Conservation (phyloP, 2,797 vertebrate species). For the Argyrosomus regius region DNA sequence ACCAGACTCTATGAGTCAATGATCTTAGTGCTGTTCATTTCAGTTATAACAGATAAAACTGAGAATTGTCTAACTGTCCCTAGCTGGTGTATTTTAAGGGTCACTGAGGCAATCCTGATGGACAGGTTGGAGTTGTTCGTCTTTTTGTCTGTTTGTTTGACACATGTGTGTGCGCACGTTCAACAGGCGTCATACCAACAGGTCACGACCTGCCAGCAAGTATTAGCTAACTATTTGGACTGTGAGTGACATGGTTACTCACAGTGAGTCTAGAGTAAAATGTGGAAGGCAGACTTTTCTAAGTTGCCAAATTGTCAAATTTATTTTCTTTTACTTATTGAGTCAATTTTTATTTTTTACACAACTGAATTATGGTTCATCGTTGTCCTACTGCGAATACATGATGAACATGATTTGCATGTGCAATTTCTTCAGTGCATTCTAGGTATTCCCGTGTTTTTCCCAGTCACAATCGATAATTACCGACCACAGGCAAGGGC, state of each 20-base stretch:
- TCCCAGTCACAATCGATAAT: too few relatives aligned
- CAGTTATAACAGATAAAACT: background rate
- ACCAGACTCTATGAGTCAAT: background rate
- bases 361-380: background rate
- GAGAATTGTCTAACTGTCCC: background rate
- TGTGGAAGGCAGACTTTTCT: background rate
- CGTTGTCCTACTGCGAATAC: too few relatives aligned
- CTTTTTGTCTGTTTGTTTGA: conserved; percentile 12
- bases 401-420: background rate
- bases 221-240: background rate
- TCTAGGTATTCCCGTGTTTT: background rate
- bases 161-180: background rate
- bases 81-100: background rate
- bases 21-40: background rate
- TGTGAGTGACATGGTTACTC: background rate
- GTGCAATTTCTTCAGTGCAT: background rate
- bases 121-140: conserved; percentile 4
- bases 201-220: background rate
- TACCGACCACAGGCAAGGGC: background rate
- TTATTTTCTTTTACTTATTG: background rate
- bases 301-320: background rate
- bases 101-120: conserved; percentile 25
- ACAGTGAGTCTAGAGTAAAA: background rate
- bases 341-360: background rate
- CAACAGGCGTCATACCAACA: background rate